Evolutionary conservation across 2,113 vertebrate species (phyloP).

Genomic region (Cricetomys ansorgei): DNA sequence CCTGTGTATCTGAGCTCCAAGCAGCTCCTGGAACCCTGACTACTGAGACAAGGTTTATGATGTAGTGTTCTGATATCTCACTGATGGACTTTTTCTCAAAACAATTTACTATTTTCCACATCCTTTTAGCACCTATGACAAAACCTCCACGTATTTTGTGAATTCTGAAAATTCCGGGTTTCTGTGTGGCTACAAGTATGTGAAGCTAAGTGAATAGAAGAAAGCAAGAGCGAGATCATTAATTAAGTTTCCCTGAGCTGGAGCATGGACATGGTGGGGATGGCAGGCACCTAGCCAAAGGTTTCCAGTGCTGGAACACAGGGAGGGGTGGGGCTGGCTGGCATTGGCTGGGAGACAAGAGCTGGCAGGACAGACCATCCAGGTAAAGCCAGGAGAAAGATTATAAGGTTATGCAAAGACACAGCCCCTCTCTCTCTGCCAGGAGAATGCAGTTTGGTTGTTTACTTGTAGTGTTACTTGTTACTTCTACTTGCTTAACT

Average conservation of each 20-base stretch:
- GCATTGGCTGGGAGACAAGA: too few species aligned
- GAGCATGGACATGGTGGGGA: too few species aligned
- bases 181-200: background rate
- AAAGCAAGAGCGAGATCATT: background rate
- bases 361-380: background rate
- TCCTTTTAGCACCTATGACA: background rate
- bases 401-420: background rate
- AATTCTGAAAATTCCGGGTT: background rate
- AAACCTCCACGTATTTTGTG: background rate
- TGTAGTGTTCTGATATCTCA: background rate
- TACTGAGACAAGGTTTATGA: background rate
- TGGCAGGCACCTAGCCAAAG: too few species aligned
- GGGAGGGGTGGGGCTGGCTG: fast-evolving
- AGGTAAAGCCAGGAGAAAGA: background rate
- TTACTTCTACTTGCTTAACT: background rate
- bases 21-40: background rate
- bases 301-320: background rate
- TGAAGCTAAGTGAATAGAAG: background rate
- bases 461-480: background rate
- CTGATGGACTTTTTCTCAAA: conserved; percentile 7
- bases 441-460: background rate
- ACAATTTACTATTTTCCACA: background rate
- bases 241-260: too few species aligned
- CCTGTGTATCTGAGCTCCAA: background rate
- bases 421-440: background rate